Base-by-base conservation (phyloP, 2,113 vertebrate species). In the Vicugna pacos region DNA sequence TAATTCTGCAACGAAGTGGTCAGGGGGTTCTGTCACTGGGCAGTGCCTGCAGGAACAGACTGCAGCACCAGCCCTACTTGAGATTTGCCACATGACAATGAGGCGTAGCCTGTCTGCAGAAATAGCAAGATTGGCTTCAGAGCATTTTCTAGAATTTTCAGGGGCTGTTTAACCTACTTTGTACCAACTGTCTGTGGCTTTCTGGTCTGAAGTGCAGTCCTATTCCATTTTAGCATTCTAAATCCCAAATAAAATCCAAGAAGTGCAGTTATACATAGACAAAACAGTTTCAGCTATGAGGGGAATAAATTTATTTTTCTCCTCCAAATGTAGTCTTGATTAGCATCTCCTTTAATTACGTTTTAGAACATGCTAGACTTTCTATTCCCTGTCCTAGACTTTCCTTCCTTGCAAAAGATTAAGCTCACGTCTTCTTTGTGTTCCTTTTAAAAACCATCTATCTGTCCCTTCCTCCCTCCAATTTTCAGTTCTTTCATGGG, bases 401-500 rank as follows among this genome's bases (percentile, higher is more conserved):
- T 96, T 72, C 30, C 56, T 96, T 80, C 46, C 22, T 93, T 62
- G 26, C 32, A 85, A 93, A 96, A 93, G 91, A 87, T 94, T 82
- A 89, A 32, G 88, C 58, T 84, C 24, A 20, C 76, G 54, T 80
- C 24, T 64, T 95, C 35, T 84, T 93, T 95, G 70, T 92, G 73
- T 87, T 84, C 52, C 11, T 83, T 70, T 89, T 26, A 52, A 69
- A 89, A 89, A 85, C 22, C 20, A 48, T 92, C 67, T 92, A 28
- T 83, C 72, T 65, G 82, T 94, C 35, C 64, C 62, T 93, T 87
- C 84, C 70, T 89, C 75, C 79, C 73, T 95, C 65, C 93, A 89
- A 97, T 98, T 95, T 94, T 86, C 79, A 97, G 93, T 96, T 93
- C 83, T 93, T 97, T 95, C 93, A 42, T 88, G 95, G 95, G 92